Percentiles rank a stretch among this genome's conserved stretches.
Conservation (phyloP, 2,888 invertebrate genomes). For the Cremastinae sp. region DNA sequence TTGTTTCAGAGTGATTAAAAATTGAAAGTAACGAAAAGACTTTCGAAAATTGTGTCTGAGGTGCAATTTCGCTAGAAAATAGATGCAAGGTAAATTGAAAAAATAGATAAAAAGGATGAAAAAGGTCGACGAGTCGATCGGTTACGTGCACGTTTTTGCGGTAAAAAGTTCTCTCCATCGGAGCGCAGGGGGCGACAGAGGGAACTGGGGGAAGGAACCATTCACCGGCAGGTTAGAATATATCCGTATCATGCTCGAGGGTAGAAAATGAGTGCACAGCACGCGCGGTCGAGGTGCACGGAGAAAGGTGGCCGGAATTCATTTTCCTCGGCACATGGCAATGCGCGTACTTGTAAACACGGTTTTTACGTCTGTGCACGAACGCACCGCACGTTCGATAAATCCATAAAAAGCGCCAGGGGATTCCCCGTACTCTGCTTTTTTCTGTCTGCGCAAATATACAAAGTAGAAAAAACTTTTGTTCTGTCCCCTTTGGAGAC, state of each 20-base stretch:
- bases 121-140: conserved; percentile 6
- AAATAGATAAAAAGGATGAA: conserved; percentile 17
- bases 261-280: conserved; percentile 46
- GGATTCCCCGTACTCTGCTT: conserved; percentile 18
- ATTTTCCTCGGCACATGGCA: conserved; percentile 34
- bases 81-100: conserved; percentile 21
- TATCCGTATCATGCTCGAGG: background rate
- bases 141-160: conserved; percentile 37
- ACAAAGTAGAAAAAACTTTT: conserved; percentile 18
- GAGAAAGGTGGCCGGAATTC: conserved; percentile 60
- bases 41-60: too few species aligned
- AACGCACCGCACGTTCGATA: conserved; percentile 56
- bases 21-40: too few species aligned
- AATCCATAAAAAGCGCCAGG: conserved; percentile 49
- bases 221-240: conserved; percentile 22
- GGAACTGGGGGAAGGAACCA: conserved; percentile 11
- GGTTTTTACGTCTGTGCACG: conserved; percentile 23
- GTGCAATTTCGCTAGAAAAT: background rate
- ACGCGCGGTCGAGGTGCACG: conserved; percentile 37
- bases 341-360: conserved; percentile 35
- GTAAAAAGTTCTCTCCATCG: conserved; percentile 9
- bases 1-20: too few species aligned
- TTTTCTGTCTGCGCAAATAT: conserved; percentile 23
- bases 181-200: conserved; percentile 21
- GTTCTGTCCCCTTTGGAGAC: background rate